Evolutionary conservation across 2,888 invertebrate species (phyloP).

Genomic region (Ceramica pisi): DNA sequence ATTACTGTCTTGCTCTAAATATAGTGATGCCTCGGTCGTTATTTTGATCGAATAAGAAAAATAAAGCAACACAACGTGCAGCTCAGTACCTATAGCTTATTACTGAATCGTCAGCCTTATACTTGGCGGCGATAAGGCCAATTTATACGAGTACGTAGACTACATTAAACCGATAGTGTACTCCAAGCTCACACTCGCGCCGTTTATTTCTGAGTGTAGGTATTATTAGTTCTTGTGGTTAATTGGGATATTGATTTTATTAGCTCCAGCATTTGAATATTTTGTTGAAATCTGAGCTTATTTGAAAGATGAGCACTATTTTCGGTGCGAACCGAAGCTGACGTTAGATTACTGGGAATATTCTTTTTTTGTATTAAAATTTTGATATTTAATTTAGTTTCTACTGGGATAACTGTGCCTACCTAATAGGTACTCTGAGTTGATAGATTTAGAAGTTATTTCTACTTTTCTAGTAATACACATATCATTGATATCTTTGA

Average conservation of each 20-base stretch:
- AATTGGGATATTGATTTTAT: slow-evolving; percentile 36
- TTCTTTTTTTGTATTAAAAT: background rate
- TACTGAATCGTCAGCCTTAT: slow-evolving; percentile 59
- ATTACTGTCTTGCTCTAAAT: background rate
- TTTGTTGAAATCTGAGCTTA: slow-evolving; percentile 15
- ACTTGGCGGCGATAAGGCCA: slow-evolving; percentile 74
- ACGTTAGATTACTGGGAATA: background rate
- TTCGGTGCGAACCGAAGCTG: background rate
- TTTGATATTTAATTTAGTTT: background rate
- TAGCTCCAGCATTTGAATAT: slow-evolving; percentile 9
- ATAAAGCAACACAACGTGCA: background rate
- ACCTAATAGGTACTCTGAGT: background rate
- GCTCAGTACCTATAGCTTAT: slow-evolving; percentile 1
- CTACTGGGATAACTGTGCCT: background rate
- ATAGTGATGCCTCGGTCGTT: background rate
- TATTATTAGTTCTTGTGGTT: slow-evolving; percentile 47
- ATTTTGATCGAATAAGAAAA: background rate
- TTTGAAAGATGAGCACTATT: slow-evolving; percentile 1
- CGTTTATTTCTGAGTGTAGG: slow-evolving; percentile 48
- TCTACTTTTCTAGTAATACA: too few relatives aligned
- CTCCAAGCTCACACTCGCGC: slow-evolving; percentile 35
- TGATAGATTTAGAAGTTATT: background rate
- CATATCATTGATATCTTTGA: too few relatives aligned
- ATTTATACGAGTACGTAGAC: slow-evolving; percentile 71
- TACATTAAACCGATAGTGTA: slow-evolving; percentile 68